phyloP scores from a whole-genome alignment of 2,113 vertebrate genomes.

The Onychostoma macrolepis region DNA sequence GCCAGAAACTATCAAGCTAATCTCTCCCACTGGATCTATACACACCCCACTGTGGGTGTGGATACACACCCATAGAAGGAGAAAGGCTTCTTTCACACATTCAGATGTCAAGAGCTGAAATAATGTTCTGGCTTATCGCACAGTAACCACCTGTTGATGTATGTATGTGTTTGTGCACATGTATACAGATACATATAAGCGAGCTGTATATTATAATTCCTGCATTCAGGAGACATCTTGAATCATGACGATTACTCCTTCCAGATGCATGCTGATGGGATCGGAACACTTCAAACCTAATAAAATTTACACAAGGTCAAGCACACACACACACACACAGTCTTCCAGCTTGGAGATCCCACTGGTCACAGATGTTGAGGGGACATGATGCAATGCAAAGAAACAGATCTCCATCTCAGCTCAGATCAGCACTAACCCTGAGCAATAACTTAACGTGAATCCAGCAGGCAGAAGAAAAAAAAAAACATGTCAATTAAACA shows the following conservation, averaged over 20 bases:
- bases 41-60: slow-evolving; percentile 43
- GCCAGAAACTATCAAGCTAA: slow-evolving; percentile 24
- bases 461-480: too few species aligned
- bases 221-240: not conserved
- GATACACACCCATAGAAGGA: slow-evolving; percentile 47
- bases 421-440: not conserved
- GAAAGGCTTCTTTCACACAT: slow-evolving; percentile 41
- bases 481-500: not conserved
- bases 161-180: not conserved
- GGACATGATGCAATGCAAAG: slow-evolving; percentile 40
- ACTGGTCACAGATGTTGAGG: slow-evolving; percentile 30
- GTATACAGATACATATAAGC: not conserved
- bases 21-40: slow-evolving; percentile 36
- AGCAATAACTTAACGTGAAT: not conserved
- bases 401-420: slow-evolving; percentile 5
- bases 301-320: not conserved
- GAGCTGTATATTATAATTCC: slow-evolving; percentile 14
- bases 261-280: not conserved
- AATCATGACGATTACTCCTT: not conserved
- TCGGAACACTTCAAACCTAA: not conserved
- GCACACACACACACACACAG: not conserved
- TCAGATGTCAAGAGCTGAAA: slow-evolving; percentile 21
- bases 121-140: not conserved
- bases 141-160: not conserved
- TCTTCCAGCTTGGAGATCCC: not conserved